phyloP scores from a whole-genome alignment of 2,113 vertebrate genomes.

The Passer montanus region DNA sequence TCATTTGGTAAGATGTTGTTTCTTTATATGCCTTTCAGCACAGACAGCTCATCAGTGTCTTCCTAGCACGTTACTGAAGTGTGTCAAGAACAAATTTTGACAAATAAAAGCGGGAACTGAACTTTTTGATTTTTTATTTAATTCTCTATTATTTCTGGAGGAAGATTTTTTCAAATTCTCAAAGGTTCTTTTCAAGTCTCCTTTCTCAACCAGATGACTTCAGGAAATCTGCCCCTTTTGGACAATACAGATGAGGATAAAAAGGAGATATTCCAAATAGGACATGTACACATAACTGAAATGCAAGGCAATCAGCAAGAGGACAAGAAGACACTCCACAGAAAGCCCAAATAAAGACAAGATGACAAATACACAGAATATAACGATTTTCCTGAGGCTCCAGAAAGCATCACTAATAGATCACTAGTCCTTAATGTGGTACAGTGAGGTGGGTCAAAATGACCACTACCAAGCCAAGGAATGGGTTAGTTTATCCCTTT shows the following conservation, averaged over 20 bases:
- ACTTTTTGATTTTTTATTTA: background rate
- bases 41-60: background rate
- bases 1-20: background rate
- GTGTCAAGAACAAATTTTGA: background rate
- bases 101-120: background rate
- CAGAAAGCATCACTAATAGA: background rate
- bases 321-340: background rate
- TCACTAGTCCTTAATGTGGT: background rate
- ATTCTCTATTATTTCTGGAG: background rate
- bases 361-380: background rate
- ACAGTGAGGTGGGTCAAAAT: background rate
- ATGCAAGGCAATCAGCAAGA: background rate
- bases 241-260: background rate
- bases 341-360: background rate
- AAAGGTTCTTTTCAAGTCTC: background rate
- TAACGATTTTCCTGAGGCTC: background rate
- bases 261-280: background rate
- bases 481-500: background rate
- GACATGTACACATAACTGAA: background rate
- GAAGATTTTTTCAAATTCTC: background rate
- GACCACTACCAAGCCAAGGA: background rate
- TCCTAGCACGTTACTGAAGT: background rate
- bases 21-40: background rate
- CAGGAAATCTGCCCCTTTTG: background rate
- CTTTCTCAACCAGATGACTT: background rate